Percentiles rank a stretch among this genome's conserved stretches.
Conservation (phyloP, 92 coral and sea anemone species). For the Porites lobata region DNA sequence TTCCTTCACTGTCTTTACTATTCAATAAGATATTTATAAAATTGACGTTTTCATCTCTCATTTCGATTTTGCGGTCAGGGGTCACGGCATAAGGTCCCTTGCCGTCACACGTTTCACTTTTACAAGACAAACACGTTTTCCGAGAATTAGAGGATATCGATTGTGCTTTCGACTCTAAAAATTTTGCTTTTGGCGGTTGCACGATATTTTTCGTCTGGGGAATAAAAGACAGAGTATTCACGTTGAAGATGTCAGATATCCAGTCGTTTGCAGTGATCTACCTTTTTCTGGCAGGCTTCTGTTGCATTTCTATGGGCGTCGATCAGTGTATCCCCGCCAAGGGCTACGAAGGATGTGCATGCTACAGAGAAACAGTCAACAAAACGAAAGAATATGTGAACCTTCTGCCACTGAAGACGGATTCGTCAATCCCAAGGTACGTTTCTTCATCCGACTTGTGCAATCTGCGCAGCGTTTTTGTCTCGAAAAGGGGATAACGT, state of each 20-base stretch:
- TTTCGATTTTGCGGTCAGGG: too few relatives aligned
- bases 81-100: too few relatives aligned
- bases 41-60: too few relatives aligned
- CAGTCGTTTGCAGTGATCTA: background rate
- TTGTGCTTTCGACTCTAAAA: background rate
- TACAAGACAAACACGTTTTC: background rate
- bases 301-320: slow-evolving; percentile 9
- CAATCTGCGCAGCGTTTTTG: too few relatives aligned
- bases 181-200: background rate
- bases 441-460: background rate
- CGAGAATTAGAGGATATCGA: background rate
- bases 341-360: slow-evolving; percentile 73
- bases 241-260: background rate
- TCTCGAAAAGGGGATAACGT: too few relatives aligned
- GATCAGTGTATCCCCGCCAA: slow-evolving; percentile 37
- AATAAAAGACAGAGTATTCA: background rate
- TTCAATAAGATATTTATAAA: too few relatives aligned
- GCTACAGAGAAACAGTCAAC: slow-evolving; percentile 33
- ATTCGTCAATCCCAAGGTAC: slow-evolving; percentile 74
- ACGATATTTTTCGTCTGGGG: background rate
- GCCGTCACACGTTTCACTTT: too few relatives aligned
- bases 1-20: too few relatives aligned
- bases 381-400: slow-evolving; percentile 55
- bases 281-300: slow-evolving; percentile 13
- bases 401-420: slow-evolving; percentile 55